These are phyloP conservation scores for Macrotus californicus DNA, from an alignment of 2,113 vertebrate genomes.

Conservation along the genomic window DNA sequence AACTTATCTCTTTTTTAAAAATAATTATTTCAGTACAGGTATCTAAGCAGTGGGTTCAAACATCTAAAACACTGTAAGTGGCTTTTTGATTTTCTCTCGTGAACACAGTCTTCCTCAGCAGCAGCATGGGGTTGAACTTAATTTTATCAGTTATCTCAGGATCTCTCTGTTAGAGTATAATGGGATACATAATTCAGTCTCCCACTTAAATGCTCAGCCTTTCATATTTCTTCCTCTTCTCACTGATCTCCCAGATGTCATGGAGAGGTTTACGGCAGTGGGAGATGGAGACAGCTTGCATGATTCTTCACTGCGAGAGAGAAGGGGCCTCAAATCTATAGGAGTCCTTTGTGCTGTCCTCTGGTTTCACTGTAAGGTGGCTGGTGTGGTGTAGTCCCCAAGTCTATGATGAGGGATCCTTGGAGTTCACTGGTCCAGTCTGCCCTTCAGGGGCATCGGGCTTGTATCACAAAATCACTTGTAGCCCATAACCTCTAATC, in stretches of 20 bases:
- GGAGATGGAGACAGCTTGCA: not conserved
- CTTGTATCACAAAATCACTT: not conserved
- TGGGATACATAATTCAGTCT: not conserved
- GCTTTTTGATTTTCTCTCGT: not conserved
- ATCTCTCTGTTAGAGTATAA: not conserved
- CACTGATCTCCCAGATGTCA: not conserved
- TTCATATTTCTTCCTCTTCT: conserved; percentile 4
- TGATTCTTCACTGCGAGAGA: not conserved
- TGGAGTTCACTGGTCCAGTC: not conserved
- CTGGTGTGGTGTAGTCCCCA: not conserved
- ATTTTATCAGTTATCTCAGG: not conserved
- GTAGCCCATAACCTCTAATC: not conserved
- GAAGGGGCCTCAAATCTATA: not conserved
- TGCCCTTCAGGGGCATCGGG: not conserved
- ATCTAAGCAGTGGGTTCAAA: not conserved
- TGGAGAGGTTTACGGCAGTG: too few relatives aligned
- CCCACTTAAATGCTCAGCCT: not conserved
- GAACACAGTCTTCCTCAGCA: not conserved
- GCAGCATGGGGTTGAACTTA: not conserved
- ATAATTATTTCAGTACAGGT: not conserved
- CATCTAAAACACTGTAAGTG: not conserved
- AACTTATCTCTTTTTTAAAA: too few relatives aligned
- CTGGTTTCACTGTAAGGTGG: not conserved
- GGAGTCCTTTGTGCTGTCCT: not conserved
- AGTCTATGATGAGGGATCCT: not conserved